Evolutionary conservation across 1,140 invertebrate genomes (phyloP).

Genomic region (Triops cancriformis): DNA sequence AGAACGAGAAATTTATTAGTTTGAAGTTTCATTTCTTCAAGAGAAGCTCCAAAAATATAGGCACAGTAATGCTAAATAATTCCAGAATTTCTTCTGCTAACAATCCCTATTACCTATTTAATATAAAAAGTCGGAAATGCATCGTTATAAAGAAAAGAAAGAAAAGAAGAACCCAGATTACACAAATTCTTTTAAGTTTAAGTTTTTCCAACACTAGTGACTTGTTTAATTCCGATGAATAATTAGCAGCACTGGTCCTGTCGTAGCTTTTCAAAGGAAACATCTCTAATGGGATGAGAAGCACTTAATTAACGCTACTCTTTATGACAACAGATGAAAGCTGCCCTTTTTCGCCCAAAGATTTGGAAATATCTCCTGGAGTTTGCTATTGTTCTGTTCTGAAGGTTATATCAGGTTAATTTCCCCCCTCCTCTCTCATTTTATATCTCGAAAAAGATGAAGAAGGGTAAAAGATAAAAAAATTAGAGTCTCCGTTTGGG

Average conservation of each 20-base stretch:
- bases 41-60: too few relatives aligned
- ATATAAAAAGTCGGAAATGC: too few relatives aligned
- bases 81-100: too few relatives aligned
- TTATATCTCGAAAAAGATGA: not conserved
- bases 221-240: not conserved
- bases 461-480: too few relatives aligned
- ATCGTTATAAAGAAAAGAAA: too few relatives aligned
- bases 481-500: too few relatives aligned
- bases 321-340: slow-evolving; percentile 1
- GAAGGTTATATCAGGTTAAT: not conserved
- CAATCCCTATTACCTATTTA: too few relatives aligned
- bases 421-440: not conserved
- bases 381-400: not conserved
- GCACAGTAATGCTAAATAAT: too few relatives aligned
- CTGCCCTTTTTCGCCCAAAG: not conserved
- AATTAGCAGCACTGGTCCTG: not conserved
- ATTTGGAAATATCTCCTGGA: not conserved
- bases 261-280: not conserved
- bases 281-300: not conserved
- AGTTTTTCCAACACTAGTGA: not conserved
- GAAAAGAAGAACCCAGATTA: too few relatives aligned
- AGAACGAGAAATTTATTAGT: too few relatives aligned
- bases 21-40: too few relatives aligned
- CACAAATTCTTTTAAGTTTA: too few relatives aligned
- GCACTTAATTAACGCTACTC: not conserved